Evolutionary conservation across 2,888 invertebrate genomes (phyloP).

Genomic region (Pegoplata infirma): DNA sequence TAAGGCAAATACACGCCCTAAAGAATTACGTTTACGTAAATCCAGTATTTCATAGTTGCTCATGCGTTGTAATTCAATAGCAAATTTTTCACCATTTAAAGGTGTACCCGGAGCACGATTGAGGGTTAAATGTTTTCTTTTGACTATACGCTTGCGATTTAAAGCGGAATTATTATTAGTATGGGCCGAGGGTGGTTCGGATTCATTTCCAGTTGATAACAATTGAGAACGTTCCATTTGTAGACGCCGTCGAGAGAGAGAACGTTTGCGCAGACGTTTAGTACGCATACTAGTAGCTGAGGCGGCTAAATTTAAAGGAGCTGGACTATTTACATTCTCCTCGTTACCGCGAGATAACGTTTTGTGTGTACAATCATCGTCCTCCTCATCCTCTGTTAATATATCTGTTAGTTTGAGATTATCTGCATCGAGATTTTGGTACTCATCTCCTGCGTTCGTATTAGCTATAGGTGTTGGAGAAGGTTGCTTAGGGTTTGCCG

Average conservation of each 20-base stretch:
- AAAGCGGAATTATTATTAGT: not conserved
- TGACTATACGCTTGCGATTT: not conserved
- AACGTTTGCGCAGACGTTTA: constrained; percentile 28
- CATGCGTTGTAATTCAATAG: constrained; percentile 69
- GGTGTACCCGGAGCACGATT: constrained; percentile 69
- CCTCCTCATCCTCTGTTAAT: constrained; percentile 63
- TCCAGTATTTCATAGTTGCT: constrained; percentile 73
- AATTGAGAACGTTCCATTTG: constrained; percentile 5
- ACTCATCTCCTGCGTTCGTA: too few relatives aligned
- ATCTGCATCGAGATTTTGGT: constrained; percentile 8
- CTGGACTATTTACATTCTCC: constrained; percentile 13
- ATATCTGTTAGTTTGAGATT: constrained; percentile 49
- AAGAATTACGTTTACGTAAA: constrained; percentile 71
- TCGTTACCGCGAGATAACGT: not conserved
- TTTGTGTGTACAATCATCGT: not conserved
- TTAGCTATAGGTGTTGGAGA: not conserved
- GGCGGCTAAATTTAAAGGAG: constrained; percentile 59
- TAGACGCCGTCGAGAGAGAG: not conserved
- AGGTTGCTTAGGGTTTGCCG: not conserved
- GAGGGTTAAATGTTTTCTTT: constrained; percentile 43
- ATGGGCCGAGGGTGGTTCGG: constrained; percentile 24
- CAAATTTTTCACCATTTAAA: constrained; percentile 72
- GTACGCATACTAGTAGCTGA: not conserved
- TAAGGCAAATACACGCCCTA: constrained; percentile 60
- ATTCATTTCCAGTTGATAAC: constrained; percentile 25